Evolutionary conservation across 1,140 invertebrate species (phyloP).

Genomic region (Drosophila malerkotliana): DNA sequence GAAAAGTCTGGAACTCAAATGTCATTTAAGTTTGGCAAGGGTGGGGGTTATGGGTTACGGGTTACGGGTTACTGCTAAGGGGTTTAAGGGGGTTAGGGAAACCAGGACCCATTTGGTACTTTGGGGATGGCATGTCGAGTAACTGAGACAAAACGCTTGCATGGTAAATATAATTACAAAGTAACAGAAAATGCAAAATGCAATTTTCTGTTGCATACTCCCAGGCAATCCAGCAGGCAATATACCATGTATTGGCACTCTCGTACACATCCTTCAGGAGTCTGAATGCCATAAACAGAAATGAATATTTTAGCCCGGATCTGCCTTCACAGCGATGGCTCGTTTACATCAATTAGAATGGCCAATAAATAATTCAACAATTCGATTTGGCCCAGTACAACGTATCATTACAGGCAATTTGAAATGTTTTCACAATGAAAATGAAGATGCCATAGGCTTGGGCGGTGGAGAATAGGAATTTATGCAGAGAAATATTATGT

Average conservation of each 20-base stretch:
- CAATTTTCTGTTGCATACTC: conserved; percentile 40
- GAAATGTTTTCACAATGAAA: conserved; percentile 38
- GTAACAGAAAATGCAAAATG: conserved; percentile 50
- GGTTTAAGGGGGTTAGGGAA: not conserved
- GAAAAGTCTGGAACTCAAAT: conserved; percentile 75
- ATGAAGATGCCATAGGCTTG: conserved; percentile 19
- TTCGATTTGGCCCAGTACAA: conserved; percentile 46
- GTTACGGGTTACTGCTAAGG: not conserved
- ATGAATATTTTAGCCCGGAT: conserved; percentile 18
- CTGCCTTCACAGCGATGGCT: conserved; percentile 9
- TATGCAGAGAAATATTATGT: not conserved
- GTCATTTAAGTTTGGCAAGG: conserved; percentile 66
- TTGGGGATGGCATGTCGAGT: conserved; percentile 17
- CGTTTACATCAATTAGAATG: conserved; percentile 67
- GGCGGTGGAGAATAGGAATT: not conserved
- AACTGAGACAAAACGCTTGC: conserved; percentile 54
- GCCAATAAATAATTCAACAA: conserved; percentile 64
- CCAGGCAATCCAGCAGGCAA: conserved; percentile 19
- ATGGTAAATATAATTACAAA: conserved; percentile 73
- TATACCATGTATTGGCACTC: no score
- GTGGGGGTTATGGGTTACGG: not conserved
- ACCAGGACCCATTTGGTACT: conserved; percentile 1
- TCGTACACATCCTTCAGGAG: conserved; percentile 4
- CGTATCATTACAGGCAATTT: conserved; percentile 54
- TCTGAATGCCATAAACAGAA: conserved; percentile 23